A percentile compares a stretch with the other conserved stretches of the same genome.
These are phyloP conservation scores for Craniophora ligustri DNA, from an alignment of 2,888 invertebrate species.

Conservation along the genomic window DNA sequence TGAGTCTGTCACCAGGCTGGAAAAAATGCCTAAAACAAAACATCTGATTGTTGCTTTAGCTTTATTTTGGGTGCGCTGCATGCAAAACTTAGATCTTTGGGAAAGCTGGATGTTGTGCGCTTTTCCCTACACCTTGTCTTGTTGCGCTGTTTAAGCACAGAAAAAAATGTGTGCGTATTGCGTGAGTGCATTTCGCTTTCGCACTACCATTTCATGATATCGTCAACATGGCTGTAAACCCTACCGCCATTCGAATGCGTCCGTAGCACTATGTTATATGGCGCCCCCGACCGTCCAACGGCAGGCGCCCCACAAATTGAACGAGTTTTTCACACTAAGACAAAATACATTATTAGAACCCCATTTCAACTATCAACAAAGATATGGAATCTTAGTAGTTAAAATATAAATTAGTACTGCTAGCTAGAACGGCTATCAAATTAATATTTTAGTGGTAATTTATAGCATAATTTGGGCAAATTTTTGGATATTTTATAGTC, in stretches of 20 bases:
- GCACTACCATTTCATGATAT: conserved; percentile 30
- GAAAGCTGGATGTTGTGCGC: conserved; percentile 17
- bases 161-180: conserved; percentile 16
- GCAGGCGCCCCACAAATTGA: conserved; percentile 18
- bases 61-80: conserved; percentile 10
- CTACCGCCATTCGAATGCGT: conserved; percentile 2
- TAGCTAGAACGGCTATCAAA: too few relatives aligned
- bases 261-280: conserved; percentile 8
- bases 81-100: conserved; percentile 8
- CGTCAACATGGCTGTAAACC: not conserved
- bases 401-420: too few relatives aligned
- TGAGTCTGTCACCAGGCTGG: not conserved
- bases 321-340: conserved; percentile 24
- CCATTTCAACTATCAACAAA: not conserved
- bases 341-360: conserved; percentile 21
- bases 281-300: conserved; percentile 3
- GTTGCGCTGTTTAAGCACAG: conserved; percentile 17
- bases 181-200: conserved; percentile 12
- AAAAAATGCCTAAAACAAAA: not conserved
- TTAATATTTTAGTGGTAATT: too few relatives aligned
- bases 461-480: too few relatives aligned
- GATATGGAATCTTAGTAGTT: not conserved
- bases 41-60: not conserved
- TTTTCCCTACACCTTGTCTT: conserved; percentile 7
- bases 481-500: too few relatives aligned